Conservation (phyloP, 2,888 invertebrate species). For the Xanthia togata region DNA sequence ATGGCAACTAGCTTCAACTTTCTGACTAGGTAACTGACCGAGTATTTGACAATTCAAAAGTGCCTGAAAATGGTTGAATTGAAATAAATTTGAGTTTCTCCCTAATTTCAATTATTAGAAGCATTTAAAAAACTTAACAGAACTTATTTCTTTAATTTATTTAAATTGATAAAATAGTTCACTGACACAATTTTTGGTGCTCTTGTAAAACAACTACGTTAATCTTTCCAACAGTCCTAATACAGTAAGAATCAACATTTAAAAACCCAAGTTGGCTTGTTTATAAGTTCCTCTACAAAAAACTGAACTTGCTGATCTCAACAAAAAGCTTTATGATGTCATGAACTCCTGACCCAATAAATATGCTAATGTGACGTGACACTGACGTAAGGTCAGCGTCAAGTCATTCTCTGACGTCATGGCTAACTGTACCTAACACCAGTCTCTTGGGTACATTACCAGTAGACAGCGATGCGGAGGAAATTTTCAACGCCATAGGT, state of each 20-base stretch:
- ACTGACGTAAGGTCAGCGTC: slow-evolving; percentile 39
- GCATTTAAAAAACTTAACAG: neutral
- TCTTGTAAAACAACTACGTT: neutral
- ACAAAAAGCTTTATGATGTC: slow-evolving; percentile 43
- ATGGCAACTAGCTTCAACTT: too few species aligned
- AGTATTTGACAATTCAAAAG: too few species aligned
- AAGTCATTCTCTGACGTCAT: slow-evolving; percentile 24
- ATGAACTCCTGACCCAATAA: slow-evolving; percentile 54
- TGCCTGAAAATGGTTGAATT: too few species aligned
- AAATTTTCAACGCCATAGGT: too few species aligned
- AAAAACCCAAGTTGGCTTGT: neutral
- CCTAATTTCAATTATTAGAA: too few species aligned
- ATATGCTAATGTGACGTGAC: slow-evolving; percentile 49
- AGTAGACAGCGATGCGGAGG: too few species aligned
- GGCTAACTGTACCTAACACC: slow-evolving; percentile 8
- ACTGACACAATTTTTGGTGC: neutral
- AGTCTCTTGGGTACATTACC: too few species aligned
- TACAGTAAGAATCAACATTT: neutral
- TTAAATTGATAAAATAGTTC: neutral
- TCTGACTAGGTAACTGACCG: too few species aligned
- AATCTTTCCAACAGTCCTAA: neutral
- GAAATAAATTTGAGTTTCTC: neutral
- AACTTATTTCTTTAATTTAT: neutral
- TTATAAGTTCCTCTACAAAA: neutral
- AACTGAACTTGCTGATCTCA: slow-evolving; percentile 8